A percentile compares a stretch with the other conserved stretches of the same genome.
These are phyloP conservation scores for Sebastes kiyomatsui DNA, from an alignment of 2,797 vertebrate species.

Conservation along the genomic window DNA sequence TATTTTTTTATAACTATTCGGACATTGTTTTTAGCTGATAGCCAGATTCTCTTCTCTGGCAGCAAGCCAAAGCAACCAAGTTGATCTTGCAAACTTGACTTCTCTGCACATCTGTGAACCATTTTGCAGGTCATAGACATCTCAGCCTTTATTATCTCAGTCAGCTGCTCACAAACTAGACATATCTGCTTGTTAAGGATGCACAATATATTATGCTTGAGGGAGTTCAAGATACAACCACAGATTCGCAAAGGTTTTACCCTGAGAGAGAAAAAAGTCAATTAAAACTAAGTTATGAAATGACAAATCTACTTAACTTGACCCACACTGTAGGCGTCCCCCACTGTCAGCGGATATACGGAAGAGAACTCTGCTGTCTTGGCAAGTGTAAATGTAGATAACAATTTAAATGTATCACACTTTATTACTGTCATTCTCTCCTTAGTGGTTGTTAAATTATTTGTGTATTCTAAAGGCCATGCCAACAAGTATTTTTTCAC, in stretches of 20 bases:
- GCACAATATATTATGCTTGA: neutral
- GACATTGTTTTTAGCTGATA: constrained; percentile 12
- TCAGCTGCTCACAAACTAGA: neutral
- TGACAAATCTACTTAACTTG: neutral
- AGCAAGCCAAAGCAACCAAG: neutral
- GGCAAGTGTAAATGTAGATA: neutral
- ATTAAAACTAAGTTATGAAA: constrained; percentile 12
- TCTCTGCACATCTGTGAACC: constrained; percentile 5
- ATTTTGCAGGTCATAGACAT: constrained; percentile 21
- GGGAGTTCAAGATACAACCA: neutral
- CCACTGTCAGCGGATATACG: neutral
- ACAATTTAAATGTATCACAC: neutral
- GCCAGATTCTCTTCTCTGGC: constrained; percentile 9
- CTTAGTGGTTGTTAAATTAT: neutral
- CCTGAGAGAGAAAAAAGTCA: neutral
- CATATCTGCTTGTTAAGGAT: neutral
- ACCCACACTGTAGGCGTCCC: neutral
- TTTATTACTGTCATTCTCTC: neutral
- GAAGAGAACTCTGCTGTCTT: neutral
- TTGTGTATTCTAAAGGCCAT: neutral
- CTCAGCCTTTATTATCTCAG: neutral
- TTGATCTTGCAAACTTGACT: constrained; percentile 22
- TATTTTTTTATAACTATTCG: neutral
- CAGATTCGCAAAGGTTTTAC: neutral
- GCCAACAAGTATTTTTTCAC: neutral